These are phyloP conservation scores for Carpatolechia fugitivella DNA, from an alignment of 2,888 invertebrate genomes.

Conservation along the genomic window DNA sequence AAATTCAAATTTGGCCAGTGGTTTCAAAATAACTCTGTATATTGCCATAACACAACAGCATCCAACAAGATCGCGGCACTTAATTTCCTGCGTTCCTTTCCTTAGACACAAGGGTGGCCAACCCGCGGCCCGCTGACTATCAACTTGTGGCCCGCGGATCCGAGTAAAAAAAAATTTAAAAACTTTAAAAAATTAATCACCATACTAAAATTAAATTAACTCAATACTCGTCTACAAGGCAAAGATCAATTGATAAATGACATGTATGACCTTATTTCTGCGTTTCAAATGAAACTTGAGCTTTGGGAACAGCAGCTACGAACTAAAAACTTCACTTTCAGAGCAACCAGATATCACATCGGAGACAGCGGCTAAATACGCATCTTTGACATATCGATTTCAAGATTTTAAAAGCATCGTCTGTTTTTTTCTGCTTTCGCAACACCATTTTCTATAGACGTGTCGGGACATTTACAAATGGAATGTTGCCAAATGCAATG, in stretches of 20 bases:
- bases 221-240: conserved; percentile 14
- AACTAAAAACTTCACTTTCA: conserved; percentile 8
- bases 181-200: too few relatives aligned
- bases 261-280: conserved; percentile 12
- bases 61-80: too few relatives aligned
- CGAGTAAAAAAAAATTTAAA: too few relatives aligned
- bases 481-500: neutral
- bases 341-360: neutral
- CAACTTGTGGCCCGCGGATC: too few relatives aligned
- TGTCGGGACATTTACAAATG: neutral
- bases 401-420: neutral
- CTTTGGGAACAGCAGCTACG: conserved; percentile 13
- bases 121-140: too few relatives aligned
- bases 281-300: conserved; percentile 16
- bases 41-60: too few relatives aligned
- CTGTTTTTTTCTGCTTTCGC: neutral
- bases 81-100: too few relatives aligned
- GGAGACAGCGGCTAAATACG: conserved; percentile 1
- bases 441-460: neutral
- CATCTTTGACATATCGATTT: neutral
- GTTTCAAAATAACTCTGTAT: too few relatives aligned
- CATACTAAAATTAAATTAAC: conserved; percentile 11
- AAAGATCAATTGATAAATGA: conserved; percentile 13
- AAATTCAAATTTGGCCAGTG: too few relatives aligned
- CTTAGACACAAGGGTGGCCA: too few relatives aligned